These are phyloP conservation scores for Tenrec ecaudatus DNA, from an alignment of 2,113 vertebrate genomes.

Conservation along the genomic window DNA sequence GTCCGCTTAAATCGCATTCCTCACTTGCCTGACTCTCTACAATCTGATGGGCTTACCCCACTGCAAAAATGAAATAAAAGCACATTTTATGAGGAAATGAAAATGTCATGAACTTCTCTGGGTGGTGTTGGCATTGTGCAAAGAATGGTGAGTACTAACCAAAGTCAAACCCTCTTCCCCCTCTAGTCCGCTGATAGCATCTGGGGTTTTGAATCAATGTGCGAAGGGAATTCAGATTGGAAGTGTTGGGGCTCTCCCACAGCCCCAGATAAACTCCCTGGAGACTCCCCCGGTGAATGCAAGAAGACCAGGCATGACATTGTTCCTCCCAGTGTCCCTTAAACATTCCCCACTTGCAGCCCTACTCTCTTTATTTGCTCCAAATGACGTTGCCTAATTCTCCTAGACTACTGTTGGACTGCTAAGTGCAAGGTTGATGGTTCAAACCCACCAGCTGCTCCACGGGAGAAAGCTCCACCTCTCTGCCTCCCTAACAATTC, in stretches of 20 bases:
- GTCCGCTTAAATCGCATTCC: slow-evolving; percentile 57
- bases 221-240: background rate
- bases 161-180: slow-evolving; percentile 11
- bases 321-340: background rate
- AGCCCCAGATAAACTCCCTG: background rate
- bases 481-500: too few species aligned
- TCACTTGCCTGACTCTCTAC: slow-evolving; percentile 57
- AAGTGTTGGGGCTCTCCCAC: background rate
- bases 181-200: background rate
- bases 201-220: background rate
- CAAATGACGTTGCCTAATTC: background rate
- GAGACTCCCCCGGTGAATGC: background rate
- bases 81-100: slow-evolving; percentile 59
- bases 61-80: slow-evolving; percentile 53
- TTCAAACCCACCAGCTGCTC: background rate
- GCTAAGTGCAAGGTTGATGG: background rate
- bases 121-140: slow-evolving; percentile 9
- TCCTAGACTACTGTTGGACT: background rate
- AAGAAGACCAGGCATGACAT: background rate
- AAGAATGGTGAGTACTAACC: slow-evolving; percentile 51
- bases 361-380: background rate
- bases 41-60: slow-evolving; percentile 56
- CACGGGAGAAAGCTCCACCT: background rate
- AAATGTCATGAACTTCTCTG: slow-evolving; percentile 42
- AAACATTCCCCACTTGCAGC: background rate